Percentiles rank a stretch among this genome's conserved stretches.
Evolutionary conservation across 2,888 invertebrate species (phyloP).

Genomic region (Notodromas monacha): DNA sequence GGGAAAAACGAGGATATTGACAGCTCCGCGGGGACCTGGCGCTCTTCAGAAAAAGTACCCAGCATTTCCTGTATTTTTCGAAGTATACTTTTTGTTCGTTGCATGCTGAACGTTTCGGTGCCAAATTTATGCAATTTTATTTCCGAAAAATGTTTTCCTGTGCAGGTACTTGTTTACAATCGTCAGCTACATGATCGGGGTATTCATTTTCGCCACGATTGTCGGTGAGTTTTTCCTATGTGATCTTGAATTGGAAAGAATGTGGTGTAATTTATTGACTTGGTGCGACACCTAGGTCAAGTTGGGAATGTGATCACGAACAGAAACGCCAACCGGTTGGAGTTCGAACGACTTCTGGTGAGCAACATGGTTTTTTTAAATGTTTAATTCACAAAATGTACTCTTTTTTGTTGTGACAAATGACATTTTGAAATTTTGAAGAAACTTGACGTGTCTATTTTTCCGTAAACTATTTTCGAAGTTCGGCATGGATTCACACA

Average conservation of each 20-base stretch:
- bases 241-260: neutral
- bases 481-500: no score
- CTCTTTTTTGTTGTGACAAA: neutral
- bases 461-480: no score
- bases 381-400: neutral
- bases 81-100: no score
- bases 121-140: no score
- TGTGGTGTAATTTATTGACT: conserved; percentile 7
- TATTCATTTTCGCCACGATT: conserved; percentile 88
- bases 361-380: conserved; percentile 11
- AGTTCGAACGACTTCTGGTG: conserved; percentile 57
- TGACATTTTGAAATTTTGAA: neutral
- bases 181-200: conserved; percentile 79
- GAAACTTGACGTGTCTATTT: no score
- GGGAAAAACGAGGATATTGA: no score
- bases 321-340: conserved; percentile 71
- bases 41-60: no score
- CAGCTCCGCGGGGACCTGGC: no score
- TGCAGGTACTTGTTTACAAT: conserved; percentile 82
- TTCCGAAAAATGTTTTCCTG: conserved; percentile 13
- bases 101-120: no score
- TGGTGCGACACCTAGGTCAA: conserved; percentile 32
- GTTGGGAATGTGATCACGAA: conserved; percentile 93
- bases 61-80: no score
- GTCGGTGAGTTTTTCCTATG: conserved; percentile 34